These are phyloP conservation scores for Serranus cabrilla DNA, from an alignment of 2,797 vertebrate species.

Conservation along the genomic window DNA sequence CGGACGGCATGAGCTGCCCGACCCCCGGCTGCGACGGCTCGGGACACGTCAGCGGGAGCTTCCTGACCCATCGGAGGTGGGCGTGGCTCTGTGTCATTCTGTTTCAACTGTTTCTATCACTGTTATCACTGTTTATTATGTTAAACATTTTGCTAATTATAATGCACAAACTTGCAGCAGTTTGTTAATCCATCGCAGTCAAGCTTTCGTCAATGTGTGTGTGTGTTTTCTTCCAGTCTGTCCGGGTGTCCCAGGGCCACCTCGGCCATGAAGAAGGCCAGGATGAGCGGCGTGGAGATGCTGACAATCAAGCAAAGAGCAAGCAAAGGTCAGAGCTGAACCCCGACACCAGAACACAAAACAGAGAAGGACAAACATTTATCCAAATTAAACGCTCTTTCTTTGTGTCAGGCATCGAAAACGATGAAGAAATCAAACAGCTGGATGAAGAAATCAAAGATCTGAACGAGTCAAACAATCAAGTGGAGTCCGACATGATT, in stretches of 20 bases:
- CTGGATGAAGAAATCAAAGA: slow-evolving; percentile 99
- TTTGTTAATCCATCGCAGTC: neutral
- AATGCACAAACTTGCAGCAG: too few relatives aligned
- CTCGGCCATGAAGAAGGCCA: slow-evolving; percentile 98
- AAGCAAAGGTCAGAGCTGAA: slow-evolving; percentile 90
- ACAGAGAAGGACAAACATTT: rapidly evolving
- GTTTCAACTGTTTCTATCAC: neutral
- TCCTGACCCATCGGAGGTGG: slow-evolving; percentile 98
- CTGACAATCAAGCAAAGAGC: slow-evolving; percentile 97
- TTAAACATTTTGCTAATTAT: neutral
- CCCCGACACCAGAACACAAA: too few relatives aligned
- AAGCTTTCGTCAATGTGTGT: slow-evolving; percentile 1
- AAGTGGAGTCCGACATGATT: slow-evolving; percentile 99
- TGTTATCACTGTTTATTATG: neutral
- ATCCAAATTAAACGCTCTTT: neutral
- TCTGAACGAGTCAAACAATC: slow-evolving; percentile 96
- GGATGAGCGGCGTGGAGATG: slow-evolving; percentile 97
- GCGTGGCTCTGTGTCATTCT: slow-evolving; percentile 44
- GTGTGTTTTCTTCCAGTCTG: slow-evolving; percentile 84
- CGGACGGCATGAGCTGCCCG: slow-evolving; percentile 97
- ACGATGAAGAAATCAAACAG: slow-evolving; percentile 99
- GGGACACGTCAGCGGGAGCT: slow-evolving; percentile 97
- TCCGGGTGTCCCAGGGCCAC: slow-evolving; percentile 97
- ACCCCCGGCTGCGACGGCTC: slow-evolving; percentile 98
- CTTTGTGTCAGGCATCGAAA: slow-evolving; percentile 92